Evolutionary conservation across 2,888 invertebrate species (phyloP).

Genomic region (Megalurothrips usitatus): DNA sequence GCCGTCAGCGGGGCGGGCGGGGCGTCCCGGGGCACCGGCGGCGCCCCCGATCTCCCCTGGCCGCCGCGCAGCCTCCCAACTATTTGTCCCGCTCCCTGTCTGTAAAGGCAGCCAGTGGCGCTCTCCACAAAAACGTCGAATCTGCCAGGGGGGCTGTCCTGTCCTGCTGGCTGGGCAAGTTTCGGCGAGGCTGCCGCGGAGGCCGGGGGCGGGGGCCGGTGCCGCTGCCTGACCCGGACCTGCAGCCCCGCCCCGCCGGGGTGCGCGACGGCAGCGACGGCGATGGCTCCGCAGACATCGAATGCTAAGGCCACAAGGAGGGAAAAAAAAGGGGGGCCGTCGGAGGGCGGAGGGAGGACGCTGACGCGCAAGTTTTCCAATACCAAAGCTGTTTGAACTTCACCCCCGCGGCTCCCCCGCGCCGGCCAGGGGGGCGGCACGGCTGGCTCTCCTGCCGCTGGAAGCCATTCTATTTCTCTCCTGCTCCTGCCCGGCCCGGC

Average conservation of each 20-base stretch:
- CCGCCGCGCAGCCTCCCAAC: background rate
- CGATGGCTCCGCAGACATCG: slow-evolving; percentile 4
- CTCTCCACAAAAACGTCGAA: slow-evolving; percentile 11
- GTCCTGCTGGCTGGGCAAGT: background rate
- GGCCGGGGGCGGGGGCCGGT: background rate
- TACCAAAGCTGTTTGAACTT: slow-evolving; percentile 26
- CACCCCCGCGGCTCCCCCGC: background rate
- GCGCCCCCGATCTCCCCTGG: background rate
- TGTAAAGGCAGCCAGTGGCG: background rate
- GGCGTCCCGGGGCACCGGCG: background rate
- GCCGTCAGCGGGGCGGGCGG: too few species aligned
- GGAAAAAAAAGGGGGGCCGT: background rate
- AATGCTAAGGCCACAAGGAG: background rate
- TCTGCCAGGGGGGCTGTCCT: too few species aligned
- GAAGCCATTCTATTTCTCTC: background rate
- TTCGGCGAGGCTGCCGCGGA: background rate
- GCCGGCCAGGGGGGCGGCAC: too few species aligned
- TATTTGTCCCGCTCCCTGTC: background rate
- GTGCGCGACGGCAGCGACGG: background rate
- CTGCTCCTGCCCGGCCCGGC: too few species aligned
- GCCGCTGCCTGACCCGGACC: background rate
- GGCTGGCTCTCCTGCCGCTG: background rate
- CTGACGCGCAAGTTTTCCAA: slow-evolving; percentile 26
- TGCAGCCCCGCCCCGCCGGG: too few species aligned
- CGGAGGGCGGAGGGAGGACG: background rate